Evolutionary conservation across 2,888 invertebrate genomes (phyloP).

Genomic region (Heteromyza rotundicornis): DNA sequence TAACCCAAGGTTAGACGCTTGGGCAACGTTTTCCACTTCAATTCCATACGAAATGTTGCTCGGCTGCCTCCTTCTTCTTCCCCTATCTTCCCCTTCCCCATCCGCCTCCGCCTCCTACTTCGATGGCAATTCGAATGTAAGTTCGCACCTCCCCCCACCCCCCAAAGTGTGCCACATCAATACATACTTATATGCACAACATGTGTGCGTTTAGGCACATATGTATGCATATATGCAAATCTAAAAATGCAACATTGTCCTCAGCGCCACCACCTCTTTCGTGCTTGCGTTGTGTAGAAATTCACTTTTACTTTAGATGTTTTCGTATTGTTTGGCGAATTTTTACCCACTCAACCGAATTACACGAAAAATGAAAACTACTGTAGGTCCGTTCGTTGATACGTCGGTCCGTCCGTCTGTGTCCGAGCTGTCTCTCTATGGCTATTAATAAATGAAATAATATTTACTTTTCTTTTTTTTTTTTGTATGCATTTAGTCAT

Average conservation of each 20-base stretch:
- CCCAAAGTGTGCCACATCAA: too few species aligned
- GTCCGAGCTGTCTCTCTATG: background rate
- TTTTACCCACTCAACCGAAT: background rate
- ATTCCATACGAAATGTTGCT: too few species aligned
- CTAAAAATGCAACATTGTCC: background rate
- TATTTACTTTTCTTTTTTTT: background rate
- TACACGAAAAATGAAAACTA: background rate
- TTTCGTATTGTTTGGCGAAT: conserved; percentile 7
- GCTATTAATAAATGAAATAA: conserved; percentile 21
- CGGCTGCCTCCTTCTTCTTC: background rate
- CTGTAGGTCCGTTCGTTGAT: background rate
- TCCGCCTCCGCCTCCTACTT: background rate
- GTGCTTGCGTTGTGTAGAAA: conserved; percentile 21
- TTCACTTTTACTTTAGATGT: conserved; percentile 38
- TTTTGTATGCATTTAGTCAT: too few species aligned
- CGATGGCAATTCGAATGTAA: conserved; percentile 7
- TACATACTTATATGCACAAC: too few species aligned
- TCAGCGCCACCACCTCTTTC: too few species aligned
- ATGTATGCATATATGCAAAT: too few species aligned
- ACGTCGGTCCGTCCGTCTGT: background rate
- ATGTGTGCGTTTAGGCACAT: background rate
- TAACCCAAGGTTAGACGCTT: conserved; percentile 6
- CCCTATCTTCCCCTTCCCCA: background rate
- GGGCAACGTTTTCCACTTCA: too few species aligned
- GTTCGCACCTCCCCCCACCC: background rate